Evolutionary conservation across 1,140 invertebrate genomes (phyloP).

Genomic region (Dermatophagoides farinae): DNA sequence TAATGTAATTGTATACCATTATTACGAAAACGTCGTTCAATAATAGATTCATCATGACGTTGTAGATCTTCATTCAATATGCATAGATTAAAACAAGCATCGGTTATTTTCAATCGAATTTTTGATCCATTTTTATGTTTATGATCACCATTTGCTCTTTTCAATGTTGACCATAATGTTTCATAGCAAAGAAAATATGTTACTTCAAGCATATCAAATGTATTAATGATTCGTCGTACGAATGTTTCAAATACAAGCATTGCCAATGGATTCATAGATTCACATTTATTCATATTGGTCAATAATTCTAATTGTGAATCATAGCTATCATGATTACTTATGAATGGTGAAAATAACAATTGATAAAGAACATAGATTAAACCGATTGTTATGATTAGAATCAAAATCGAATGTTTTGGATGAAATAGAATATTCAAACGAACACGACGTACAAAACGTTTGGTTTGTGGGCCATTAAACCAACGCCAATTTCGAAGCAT

Average conservation of each 20-base stretch:
- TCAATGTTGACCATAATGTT: conserved; percentile 33
- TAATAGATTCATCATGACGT: conserved; percentile 26
- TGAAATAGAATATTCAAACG: too few species aligned
- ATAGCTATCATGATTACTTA: not conserved
- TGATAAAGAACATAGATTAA: too few species aligned
- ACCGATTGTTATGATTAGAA: too few species aligned
- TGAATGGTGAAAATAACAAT: not conserved
- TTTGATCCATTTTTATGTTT: not conserved
- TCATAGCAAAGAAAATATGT: conserved; percentile 33
- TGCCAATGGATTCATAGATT: not conserved
- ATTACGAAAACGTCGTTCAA: conserved; percentile 25
- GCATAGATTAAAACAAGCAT: conserved; percentile 28
- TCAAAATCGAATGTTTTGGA: too few species aligned
- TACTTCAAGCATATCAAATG: conserved; percentile 23
- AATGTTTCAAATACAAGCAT: not conserved
- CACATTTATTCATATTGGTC: not conserved
- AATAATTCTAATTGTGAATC: not conserved
- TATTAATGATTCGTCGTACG: not conserved
- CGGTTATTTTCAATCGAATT: not conserved
- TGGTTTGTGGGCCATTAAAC: too few species aligned
- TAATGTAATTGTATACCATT: conserved; percentile 25
- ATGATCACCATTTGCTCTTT: conserved; percentile 19
- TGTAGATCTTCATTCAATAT: conserved; percentile 27
- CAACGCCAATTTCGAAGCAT: too few species aligned
- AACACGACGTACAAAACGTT: too few species aligned